Evolutionary conservation across 1,140 invertebrate genomes (phyloP), one percentile per base, ranked within the genome.

Genomic region (Andrena cerasifolii): DNA sequence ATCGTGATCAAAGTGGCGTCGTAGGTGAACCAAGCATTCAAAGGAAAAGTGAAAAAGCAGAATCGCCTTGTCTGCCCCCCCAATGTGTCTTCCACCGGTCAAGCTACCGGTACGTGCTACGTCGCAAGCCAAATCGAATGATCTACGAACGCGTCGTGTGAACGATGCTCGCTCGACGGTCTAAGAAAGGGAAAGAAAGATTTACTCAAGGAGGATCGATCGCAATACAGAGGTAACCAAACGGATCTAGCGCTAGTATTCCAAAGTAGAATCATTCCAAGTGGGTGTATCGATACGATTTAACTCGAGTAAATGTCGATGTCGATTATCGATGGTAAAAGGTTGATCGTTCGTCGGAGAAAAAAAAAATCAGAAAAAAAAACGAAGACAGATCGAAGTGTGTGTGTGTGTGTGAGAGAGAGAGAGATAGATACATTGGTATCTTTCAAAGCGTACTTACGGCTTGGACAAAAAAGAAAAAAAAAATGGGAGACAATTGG

Each of bases 61-160:
- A n/a, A n/a, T n/a, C n/a, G n/a, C n/a, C n/a, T n/a, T n/a, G n/a
- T n/a, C n/a, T n/a, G n/a, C n/a, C n/a, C n/a, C n/a, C n/a, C n/a
- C n/a, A n/a, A n/a, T n/a, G n/a, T n/a, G n/a, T n/a, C n/a, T n/a
- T n/a, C n/a, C n/a, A n/a, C n/a, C n/a, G n/a, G n/a, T 18, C 56
- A 40, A 62, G 56, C 45, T 67, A n/a, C 71, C 36, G 67, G 66
- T 61, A 79, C 80, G 80, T 82, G 80, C 80, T 54, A 81, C 14
- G 26, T 59, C 51, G 45, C 16, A 71, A 8, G 71, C 24, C 12
- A 26, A 75, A 33, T 76, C 26, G 62, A 43, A 68, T 49, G 6
- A 31, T 67, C 74, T 78, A 83, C 47, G 16, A 28, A 62, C 53
- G 56, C 26, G 71, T 28, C 43, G 31, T 72, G 5, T 33, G 24